Evolutionary conservation across 2,888 invertebrate species (phyloP), one percentile per base, ranked within the genome.

Genomic region (Drosophila pullipes): DNA sequence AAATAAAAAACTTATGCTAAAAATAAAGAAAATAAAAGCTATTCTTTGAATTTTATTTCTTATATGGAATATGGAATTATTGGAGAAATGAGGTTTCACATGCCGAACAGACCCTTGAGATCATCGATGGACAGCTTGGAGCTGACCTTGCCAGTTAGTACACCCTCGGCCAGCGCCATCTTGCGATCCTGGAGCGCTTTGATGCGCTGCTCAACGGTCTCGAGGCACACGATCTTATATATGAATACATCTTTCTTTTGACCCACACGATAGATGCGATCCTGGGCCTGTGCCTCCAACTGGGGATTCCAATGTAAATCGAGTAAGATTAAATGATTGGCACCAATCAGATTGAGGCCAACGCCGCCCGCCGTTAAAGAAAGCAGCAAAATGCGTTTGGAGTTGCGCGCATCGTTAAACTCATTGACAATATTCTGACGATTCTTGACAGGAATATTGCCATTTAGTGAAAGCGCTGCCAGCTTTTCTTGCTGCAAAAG

Each of bases 231-330:
- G 91, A 98, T 97, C 91, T 97, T 97, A 93, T 98, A 97, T 59
- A 99, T 95, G 83, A 95, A 94, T 0, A 98, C 98, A 82, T 95
- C 93, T 90, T 96, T 97, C 57, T 93, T 95, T 93, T 99, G 99
- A 0, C 99, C 99, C 76, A 99, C 96, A 72, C 99, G 94, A 94
- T 98, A 98, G 74, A 99, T 96, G 73, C 99, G 95, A 94, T 99
- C 99, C 94, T 97, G 97, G 0, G 99, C 99, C 93, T 99, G 99
- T 52, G 96, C 95, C 93, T 99, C 99, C 54, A 99, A 94, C 90
- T 99, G 98, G 0, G 99, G 99, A 95, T 99, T 99, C 98, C 99
- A 99, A 93, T 99, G 99, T 62, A 98, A 95, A 94, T 99, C 99
- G 30, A 98, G 93, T 39, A 99, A 94, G 37, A 99, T 95, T 55